These are phyloP conservation scores for Diadegma fenestrale DNA, from an alignment of 2,888 invertebrate genomes.

Conservation along the genomic window DNA sequence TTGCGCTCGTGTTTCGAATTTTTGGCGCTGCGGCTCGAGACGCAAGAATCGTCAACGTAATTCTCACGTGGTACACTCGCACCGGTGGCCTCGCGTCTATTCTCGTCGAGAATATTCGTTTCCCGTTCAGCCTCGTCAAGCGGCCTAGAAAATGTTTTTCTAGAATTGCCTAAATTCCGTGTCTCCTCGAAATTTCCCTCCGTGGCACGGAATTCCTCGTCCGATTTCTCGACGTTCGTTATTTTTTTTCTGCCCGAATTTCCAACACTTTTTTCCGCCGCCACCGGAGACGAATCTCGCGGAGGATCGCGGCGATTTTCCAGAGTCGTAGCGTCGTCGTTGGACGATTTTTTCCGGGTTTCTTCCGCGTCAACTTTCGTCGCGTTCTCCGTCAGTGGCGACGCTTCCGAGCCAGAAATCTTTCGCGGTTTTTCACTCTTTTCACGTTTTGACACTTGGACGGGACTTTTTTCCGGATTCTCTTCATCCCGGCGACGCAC, in stretches of 20 bases:
- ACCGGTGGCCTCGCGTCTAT: conserved; percentile 54
- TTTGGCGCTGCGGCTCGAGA: conserved; percentile 27
- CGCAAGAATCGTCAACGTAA: conserved; percentile 13
- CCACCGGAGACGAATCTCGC: conserved; percentile 17
- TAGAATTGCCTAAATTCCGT: conserved; percentile 8
- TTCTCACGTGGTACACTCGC: conserved; percentile 47
- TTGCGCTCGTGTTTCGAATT: conserved; percentile 33
- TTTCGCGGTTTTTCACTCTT: conserved; percentile 14
- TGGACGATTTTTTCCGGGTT: background rate
- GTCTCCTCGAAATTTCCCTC: too few relatives aligned
- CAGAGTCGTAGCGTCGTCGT: background rate
- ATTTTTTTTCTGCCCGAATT: conserved; percentile 10
- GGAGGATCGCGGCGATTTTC: conserved; percentile 37
- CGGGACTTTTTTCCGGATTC: conserved; percentile 22
- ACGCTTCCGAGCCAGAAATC: background rate
- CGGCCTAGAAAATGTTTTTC: conserved; percentile 38
- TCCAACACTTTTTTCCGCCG: background rate
- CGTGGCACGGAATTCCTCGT: too few relatives aligned
- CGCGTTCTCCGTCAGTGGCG: background rate
- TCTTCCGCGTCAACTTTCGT: conserved; percentile 16
- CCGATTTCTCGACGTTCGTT: conserved; percentile 22
- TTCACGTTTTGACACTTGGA: conserved; percentile 19
- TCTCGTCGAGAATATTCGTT: conserved; percentile 52
- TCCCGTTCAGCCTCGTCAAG: conserved; percentile 33
- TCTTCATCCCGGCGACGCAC: conserved; percentile 61